Conservation (phyloP, 2,113 vertebrate genomes). For the Microcebus tavaratra region DNA sequence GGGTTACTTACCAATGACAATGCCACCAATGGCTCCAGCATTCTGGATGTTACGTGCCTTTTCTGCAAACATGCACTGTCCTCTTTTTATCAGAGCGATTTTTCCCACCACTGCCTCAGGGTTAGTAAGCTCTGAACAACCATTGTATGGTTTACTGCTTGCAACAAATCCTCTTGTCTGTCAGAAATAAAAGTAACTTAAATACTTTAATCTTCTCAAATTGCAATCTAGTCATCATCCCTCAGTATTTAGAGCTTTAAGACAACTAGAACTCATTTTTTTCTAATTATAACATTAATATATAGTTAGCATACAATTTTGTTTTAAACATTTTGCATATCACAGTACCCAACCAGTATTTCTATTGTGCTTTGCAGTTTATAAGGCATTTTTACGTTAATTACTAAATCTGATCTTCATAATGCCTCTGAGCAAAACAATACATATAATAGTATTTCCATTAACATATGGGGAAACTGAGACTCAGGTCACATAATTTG, state of each 20-base stretch:
- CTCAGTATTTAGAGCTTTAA: not conserved
- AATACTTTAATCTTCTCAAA: slow-evolving; percentile 39
- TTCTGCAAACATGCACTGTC: slow-evolving; percentile 99
- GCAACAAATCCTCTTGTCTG: slow-evolving; percentile 96
- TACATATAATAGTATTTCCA: not conserved
- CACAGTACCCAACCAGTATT: not conserved
- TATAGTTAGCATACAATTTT: not conserved
- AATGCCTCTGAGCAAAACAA: not conserved
- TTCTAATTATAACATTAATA: not conserved
- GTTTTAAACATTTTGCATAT: not conserved
- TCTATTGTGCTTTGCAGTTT: not conserved
- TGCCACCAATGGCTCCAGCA: slow-evolving; percentile 96
- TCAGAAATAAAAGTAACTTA: slow-evolving; percentile 68
- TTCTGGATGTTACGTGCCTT: slow-evolving; percentile 97
- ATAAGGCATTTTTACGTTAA: slow-evolving; percentile 8
- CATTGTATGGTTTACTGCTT: slow-evolving; percentile 95
- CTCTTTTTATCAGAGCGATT: slow-evolving; percentile 96
- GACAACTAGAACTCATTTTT: not conserved
- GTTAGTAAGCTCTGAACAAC: slow-evolving; percentile 94
- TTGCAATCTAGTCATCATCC: not conserved
- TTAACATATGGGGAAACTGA: not conserved
- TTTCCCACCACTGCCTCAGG: slow-evolving; percentile 92
- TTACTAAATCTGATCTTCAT: not conserved
- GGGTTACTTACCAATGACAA: slow-evolving; percentile 93
- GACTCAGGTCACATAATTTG: not conserved